phyloP scores from a whole-genome alignment of 2,113 vertebrate species.

The Maccullochella peelii region DNA sequence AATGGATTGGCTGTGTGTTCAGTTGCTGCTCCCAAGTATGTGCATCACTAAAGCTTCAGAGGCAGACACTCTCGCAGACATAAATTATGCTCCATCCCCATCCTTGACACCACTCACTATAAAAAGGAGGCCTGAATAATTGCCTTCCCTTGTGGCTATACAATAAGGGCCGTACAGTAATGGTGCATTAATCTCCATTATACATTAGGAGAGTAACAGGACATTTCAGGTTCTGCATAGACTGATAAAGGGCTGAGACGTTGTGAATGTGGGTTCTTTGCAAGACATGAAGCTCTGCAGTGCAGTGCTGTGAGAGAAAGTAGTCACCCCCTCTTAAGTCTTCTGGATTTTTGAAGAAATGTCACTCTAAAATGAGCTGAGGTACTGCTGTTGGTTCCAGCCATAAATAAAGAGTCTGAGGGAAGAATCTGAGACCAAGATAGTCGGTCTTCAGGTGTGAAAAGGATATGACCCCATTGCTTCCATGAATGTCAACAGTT shows the following conservation, averaged over 20 bases:
- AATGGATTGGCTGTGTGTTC: constrained; percentile 17
- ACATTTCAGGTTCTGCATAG: background rate
- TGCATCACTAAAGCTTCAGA: constrained; percentile 51
- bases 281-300: background rate
- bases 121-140: constrained; percentile 77
- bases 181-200: constrained; percentile 57
- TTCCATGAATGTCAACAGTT: background rate
- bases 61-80: constrained; percentile 50
- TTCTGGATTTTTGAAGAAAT: background rate
- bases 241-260: background rate
- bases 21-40: constrained; percentile 24
- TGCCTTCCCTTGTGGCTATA: constrained; percentile 65
- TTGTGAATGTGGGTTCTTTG: background rate
- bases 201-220: constrained; percentile 43
- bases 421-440: background rate
- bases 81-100: constrained; percentile 62
- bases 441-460: background rate
- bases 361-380: background rate
- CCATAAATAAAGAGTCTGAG: background rate
- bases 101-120: constrained; percentile 76
- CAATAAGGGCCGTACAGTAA: constrained; percentile 60
- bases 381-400: background rate
- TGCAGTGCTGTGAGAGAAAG: background rate
- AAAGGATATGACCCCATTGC: background rate
- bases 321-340: background rate